These are phyloP conservation scores for Lordiphosa clarofinis DNA, from an alignment of 1,140 invertebrate genomes.

Conservation along the genomic window DNA sequence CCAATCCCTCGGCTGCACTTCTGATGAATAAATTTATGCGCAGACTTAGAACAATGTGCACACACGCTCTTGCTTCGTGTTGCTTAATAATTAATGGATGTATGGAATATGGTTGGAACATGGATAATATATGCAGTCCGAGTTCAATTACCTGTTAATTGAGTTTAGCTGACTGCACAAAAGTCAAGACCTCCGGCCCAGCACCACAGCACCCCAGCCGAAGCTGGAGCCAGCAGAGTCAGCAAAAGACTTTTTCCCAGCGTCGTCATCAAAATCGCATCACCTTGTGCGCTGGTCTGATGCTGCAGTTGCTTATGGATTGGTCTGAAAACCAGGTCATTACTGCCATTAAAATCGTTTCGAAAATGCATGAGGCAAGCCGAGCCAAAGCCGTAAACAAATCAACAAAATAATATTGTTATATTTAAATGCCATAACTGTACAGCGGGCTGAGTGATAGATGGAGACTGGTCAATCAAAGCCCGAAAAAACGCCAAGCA, in stretches of 20 bases:
- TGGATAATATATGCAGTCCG: constrained; percentile 47
- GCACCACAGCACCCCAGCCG: constrained; percentile 4
- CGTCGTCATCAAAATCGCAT: constrained; percentile 75
- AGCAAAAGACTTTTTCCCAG: constrained; percentile 37
- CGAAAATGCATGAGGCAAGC: constrained; percentile 53
- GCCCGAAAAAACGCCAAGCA: constrained; percentile 24
- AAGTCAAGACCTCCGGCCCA: constrained; percentile 54
- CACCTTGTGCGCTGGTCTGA: constrained; percentile 26
- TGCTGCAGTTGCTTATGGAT: not conserved
- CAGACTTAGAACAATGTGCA: constrained; percentile 73
- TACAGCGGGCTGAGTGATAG: constrained; percentile 36
- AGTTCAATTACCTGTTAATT: constrained; percentile 78
- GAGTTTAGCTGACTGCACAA: constrained; percentile 70
- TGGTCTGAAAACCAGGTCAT: constrained; percentile 49
- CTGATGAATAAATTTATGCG: constrained; percentile 73
- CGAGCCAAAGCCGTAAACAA: constrained; percentile 48
- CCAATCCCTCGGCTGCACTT: not conserved
- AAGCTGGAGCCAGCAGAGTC: not conserved
- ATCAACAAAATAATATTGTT: constrained; percentile 63
- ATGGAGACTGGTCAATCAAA: constrained; percentile 61
- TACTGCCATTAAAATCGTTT: constrained; percentile 69
- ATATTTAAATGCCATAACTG: constrained; percentile 63
- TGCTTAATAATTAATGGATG: constrained; percentile 74
- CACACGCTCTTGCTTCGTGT: constrained; percentile 61
- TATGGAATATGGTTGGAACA: constrained; percentile 32